These are phyloP conservation scores for Drosophila pseudoananassae DNA, from an alignment of 1,140 invertebrate genomes.

Conservation along the genomic window DNA sequence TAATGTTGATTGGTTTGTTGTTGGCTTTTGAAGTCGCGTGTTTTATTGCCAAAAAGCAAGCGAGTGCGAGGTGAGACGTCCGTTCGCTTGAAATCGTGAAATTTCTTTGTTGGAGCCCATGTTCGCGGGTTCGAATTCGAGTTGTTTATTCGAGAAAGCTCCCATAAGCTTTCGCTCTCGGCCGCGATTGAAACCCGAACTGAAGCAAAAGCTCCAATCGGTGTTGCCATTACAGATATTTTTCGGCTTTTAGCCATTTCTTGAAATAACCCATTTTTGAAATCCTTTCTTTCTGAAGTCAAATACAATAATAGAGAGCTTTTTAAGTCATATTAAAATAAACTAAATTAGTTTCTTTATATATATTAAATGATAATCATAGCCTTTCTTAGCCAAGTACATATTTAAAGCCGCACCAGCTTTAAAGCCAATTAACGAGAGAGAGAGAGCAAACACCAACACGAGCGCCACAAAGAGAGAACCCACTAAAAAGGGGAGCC, in stretches of 20 bases:
- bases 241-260: neutral
- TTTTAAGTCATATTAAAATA: too few species aligned
- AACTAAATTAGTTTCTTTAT: too few species aligned
- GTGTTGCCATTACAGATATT: neutral
- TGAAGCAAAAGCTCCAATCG: constrained; percentile 33
- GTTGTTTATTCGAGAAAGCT: too few species aligned
- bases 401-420: neutral
- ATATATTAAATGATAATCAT: neutral
- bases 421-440: neutral
- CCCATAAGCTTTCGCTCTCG: constrained; percentile 35
- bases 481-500: neutral
- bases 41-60: constrained; percentile 28
- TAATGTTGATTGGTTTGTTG: neutral
- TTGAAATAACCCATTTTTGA: neutral
- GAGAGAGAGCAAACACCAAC: constrained; percentile 20
- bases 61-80: constrained; percentile 35
- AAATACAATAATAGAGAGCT: too few species aligned
- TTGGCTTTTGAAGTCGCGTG: constrained; percentile 36
- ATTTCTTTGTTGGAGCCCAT: neutral
- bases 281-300: too few species aligned
- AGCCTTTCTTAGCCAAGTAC: neutral
- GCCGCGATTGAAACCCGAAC: constrained; percentile 3
- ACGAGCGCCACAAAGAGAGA: constrained; percentile 1
- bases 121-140: constrained; percentile 18
- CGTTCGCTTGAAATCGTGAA: constrained; percentile 23